Evolutionary conservation across 2,888 invertebrate species (phyloP).

Genomic region (Agelastica alni): DNA sequence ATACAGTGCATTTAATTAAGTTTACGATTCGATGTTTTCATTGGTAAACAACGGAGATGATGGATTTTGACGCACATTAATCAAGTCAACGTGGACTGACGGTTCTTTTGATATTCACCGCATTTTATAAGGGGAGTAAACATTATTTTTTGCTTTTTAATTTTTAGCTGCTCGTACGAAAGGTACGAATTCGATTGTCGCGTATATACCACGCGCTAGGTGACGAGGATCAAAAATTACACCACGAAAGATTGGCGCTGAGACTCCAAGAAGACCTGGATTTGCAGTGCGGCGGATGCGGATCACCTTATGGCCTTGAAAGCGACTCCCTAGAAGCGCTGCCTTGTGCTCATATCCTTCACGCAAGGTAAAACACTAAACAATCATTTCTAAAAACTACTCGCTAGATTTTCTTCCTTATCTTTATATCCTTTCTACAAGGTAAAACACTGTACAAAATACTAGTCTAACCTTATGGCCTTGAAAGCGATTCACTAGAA

Average conservation of each 20-base stretch:
- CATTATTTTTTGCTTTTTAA: slow-evolving; percentile 2
- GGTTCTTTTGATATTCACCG: no score
- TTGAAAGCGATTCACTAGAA: slow-evolving; percentile 74
- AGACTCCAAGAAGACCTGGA: slow-evolving; percentile 71
- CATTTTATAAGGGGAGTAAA: no score
- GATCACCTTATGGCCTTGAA: slow-evolving; percentile 74
- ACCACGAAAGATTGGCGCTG: slow-evolving; percentile 73
- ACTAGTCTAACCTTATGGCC: slow-evolving; percentile 74
- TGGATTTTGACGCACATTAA: no score
- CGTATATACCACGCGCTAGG: slow-evolving; percentile 82
- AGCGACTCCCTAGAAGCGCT: slow-evolving; percentile 77
- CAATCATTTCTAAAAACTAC: no score
- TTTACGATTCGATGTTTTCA: no score
- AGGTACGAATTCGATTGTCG: slow-evolving; percentile 77
- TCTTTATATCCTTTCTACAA: no score
- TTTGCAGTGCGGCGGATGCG: slow-evolving; percentile 81
- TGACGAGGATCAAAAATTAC: slow-evolving; percentile 77
- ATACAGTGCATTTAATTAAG: no score
- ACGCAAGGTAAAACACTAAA: slow-evolving; percentile 69
- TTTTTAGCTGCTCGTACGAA: slow-evolving; percentile 75
- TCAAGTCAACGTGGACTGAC: no score
- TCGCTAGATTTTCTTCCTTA: no score
- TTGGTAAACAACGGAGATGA: no score
- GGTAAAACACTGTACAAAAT: no score
- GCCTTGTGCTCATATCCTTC: slow-evolving; percentile 86